Base-by-base conservation (phyloP, 1,140 invertebrate species). In the Diploscapter pachys region DNA sequence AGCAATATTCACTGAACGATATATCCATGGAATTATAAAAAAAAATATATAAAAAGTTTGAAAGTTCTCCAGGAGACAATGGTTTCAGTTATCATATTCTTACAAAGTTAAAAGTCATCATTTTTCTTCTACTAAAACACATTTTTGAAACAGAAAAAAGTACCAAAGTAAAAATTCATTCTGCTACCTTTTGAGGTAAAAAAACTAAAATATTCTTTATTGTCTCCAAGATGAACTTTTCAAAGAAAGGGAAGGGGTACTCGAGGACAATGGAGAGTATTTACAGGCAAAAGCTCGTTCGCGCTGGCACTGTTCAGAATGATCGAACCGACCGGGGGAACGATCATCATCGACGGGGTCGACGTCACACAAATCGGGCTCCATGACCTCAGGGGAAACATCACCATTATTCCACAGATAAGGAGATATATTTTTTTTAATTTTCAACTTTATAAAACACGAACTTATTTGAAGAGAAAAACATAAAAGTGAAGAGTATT, bases 231-330 rank as follows among this genome's bases (percentile, higher is more conserved):
- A 75, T 77, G 31, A 31, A 31, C 31, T 31, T 31, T 31, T 31
- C 31, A 31, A 31, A 59, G 57, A 59, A 31, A 59, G 57, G 31
- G 57, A 59, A 31, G 31, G 57, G 31, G 57, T 11, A 31, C 9
- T 11, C 9, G 57, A 59, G 9, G 31, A 31, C 9, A 59, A 59
- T 31, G 31, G 57, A 59, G 57, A 59, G 9, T 3, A 50, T 59
- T 55, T 80, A 54, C 65, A 81, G 94, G 94, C 48, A 96, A 96
- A 85, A 93, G 93, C 0, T 95, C 93, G 0, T 86, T 96, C 9
- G 87, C 86, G 2, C 76, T 88, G 50, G 85, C 86, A 49, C 77
- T 89, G 50, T 89, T 89, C 80, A 85, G 89, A 6, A 85, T 89
- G 78, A 83, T 89, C 54, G 87, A 89, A 57, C 82, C 88, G 5